Evolutionary conservation across 2,888 invertebrate species (phyloP).

Genomic region (Hyposoter didymator): DNA sequence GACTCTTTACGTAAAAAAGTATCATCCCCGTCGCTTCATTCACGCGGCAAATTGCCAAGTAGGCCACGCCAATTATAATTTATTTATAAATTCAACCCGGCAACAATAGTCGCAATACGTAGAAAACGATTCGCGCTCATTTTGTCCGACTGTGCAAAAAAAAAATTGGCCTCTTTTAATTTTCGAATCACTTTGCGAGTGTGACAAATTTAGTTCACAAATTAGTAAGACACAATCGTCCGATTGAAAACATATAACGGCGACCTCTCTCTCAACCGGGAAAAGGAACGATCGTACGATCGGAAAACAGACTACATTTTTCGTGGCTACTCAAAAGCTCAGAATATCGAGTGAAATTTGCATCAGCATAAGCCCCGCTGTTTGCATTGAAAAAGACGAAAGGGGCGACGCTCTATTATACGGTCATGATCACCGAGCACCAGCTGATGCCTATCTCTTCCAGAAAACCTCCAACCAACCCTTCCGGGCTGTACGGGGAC

Average conservation of each 20-base stretch:
- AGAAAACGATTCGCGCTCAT: background rate
- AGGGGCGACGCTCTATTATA: slow-evolving; percentile 49
- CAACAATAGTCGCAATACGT: background rate
- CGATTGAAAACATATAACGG: slow-evolving; percentile 3
- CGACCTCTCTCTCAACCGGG: background rate
- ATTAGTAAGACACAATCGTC: slow-evolving; percentile 22
- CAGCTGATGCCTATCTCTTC: slow-evolving; percentile 52
- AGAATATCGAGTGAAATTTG: slow-evolving; percentile 61
- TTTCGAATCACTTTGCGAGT: background rate
- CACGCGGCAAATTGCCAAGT: background rate
- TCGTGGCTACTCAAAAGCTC: slow-evolving; percentile 31
- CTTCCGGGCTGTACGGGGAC: background rate
- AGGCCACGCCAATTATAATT: background rate
- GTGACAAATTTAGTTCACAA: background rate
- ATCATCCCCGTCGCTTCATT: background rate
- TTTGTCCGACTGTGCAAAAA: background rate
- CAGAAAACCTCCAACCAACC: slow-evolving; percentile 26
- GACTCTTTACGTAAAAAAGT: background rate
- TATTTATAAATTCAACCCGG: background rate
- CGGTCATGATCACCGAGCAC: slow-evolving; percentile 58
- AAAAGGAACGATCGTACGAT: background rate
- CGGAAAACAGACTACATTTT: slow-evolving; percentile 22
- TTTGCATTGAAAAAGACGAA: slow-evolving; percentile 27
- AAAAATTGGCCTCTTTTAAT: background rate
- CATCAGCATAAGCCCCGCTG: slow-evolving; percentile 36